phyloP scores from a whole-genome alignment of 2,113 vertebrate species.

The Actinemys pallida region DNA sequence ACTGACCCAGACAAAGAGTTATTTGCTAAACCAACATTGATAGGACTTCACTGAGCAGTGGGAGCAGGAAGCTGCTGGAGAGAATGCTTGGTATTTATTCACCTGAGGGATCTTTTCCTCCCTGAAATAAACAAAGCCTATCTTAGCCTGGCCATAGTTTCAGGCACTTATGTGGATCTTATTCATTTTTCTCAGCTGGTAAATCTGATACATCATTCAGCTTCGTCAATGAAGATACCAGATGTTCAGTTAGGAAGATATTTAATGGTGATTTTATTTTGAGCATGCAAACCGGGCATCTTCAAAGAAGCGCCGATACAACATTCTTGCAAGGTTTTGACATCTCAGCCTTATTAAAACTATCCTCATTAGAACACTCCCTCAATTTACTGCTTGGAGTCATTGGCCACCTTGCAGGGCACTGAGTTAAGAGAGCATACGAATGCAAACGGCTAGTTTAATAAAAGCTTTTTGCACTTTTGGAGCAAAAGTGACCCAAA shows the following conservation, averaged over 20 bases:
- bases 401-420: not conserved
- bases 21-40: not conserved
- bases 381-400: not conserved
- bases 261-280: fast-evolving
- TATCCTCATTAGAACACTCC: not conserved
- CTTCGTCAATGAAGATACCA: not conserved
- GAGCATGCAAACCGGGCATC: not conserved
- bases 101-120: not conserved
- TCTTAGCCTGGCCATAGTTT: fast-evolving
- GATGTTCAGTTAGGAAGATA: fast-evolving
- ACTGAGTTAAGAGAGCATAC: not conserved
- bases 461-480: not conserved
- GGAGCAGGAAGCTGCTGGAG: not conserved
- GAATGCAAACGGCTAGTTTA: not conserved
- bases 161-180: not conserved
- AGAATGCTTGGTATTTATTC: not conserved
- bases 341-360: not conserved
- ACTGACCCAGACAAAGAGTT: not conserved
- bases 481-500: not conserved
- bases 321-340: not conserved
- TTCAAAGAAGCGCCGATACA: not conserved
- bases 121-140: not conserved
- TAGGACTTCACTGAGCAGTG: fast-evolving
- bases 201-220: not conserved
- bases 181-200: fast-evolving